phyloP scores from a whole-genome alignment of 2,797 vertebrate genomes.

The Thamnophis elegans region DNA sequence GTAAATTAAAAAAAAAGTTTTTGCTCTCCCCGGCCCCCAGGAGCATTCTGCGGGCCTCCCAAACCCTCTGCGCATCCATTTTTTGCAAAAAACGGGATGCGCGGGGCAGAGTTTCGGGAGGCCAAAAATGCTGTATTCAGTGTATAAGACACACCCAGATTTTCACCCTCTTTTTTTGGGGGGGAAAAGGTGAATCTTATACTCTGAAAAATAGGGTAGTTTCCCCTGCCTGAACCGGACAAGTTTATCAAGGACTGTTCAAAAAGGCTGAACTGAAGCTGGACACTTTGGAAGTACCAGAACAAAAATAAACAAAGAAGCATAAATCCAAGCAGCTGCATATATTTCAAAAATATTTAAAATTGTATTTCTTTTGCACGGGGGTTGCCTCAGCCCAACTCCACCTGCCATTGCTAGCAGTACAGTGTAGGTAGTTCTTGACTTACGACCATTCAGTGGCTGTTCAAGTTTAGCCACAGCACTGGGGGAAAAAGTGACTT shows the following conservation, averaged over 20 bases:
- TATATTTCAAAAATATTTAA: background rate
- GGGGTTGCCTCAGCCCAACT: background rate
- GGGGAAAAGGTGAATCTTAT: no score
- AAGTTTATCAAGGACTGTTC: background rate
- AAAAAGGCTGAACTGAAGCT: background rate
- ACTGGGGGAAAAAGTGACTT: background rate
- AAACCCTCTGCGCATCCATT: no score
- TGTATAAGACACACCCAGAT: no score
- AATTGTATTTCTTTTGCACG: background rate
- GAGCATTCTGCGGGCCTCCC: no score
- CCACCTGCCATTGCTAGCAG: background rate
- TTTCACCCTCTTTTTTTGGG: no score
- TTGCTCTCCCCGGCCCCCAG: no score
- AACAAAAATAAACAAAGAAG: background rate
- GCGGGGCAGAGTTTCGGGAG: no score
- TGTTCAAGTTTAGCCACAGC: background rate
- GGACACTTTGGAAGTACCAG: background rate
- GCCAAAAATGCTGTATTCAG: no score
- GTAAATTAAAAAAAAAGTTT: no score
- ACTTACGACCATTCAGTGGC: background rate
- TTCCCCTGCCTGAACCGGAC: background rate
- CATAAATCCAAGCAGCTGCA: background rate
- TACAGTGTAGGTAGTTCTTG: background rate
- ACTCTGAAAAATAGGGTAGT: background rate
- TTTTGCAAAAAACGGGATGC: no score